These are phyloP conservation scores for Tetragonula carbonaria DNA, from an alignment of 2,888 invertebrate genomes.

Conservation along the genomic window DNA sequence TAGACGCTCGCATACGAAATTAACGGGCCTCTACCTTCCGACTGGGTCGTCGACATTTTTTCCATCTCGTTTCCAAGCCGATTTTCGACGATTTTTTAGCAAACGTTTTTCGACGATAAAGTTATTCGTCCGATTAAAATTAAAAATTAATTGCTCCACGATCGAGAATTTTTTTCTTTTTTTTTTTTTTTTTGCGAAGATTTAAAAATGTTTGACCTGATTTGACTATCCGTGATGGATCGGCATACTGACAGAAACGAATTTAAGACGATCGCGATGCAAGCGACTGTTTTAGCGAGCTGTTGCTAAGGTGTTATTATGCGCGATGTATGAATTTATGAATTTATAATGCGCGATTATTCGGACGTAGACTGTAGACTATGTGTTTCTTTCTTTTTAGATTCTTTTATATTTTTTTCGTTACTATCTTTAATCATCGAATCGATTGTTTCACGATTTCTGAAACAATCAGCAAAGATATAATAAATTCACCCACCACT, in stretches of 20 bases:
- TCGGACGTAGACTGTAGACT: not conserved
- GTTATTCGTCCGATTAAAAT: not conserved
- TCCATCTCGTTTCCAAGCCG: not conserved
- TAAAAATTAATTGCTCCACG: not conserved
- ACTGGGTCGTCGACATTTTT: not conserved
- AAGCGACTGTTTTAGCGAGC: not conserved
- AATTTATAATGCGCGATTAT: not conserved
- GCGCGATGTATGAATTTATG: too few species aligned
- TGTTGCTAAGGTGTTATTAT: not conserved
- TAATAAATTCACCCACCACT: not conserved
- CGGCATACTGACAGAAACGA: not conserved
- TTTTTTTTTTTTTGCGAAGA: not conserved
- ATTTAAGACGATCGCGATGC: not conserved
- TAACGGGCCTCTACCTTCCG: constrained; percentile 1
- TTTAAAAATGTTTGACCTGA: not conserved
- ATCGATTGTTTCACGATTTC: not conserved
- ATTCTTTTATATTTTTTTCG: not conserved
- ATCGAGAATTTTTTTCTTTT: not conserved
- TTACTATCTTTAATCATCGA: not conserved
- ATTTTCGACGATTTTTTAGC: not conserved
- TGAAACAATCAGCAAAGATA: not conserved
- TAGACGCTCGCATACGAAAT: constrained; percentile 30
- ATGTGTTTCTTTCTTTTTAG: too few species aligned
- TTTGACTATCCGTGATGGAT: too few species aligned
- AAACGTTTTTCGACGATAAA: not conserved